Percentiles rank a stretch among this genome's conserved stretches.
Evolutionary conservation across 2,797 vertebrate genomes (phyloP).

Genomic region (Falco columbarius): DNA sequence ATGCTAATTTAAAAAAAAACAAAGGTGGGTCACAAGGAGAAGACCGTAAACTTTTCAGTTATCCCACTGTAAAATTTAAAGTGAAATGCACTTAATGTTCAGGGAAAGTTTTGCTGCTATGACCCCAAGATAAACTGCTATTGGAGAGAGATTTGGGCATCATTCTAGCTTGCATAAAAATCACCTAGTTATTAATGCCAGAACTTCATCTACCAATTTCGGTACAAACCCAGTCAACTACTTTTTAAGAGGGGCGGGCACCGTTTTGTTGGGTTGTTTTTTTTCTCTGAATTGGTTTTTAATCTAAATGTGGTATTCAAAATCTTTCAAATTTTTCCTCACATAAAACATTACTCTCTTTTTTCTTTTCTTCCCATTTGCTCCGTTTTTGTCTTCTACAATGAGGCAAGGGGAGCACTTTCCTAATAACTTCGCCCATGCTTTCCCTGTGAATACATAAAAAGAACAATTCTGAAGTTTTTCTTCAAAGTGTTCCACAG

Average conservation of each 20-base stretch:
- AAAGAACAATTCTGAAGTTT: not conserved
- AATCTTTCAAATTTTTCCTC: not conserved
- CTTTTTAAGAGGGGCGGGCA: not conserved
- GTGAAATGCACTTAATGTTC: not conserved
- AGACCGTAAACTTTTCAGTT: not conserved
- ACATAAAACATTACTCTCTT: not conserved
- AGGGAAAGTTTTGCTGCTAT: not conserved
- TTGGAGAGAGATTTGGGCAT: not conserved
- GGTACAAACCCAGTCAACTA: not conserved
- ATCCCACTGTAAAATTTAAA: not conserved
- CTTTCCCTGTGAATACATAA: not conserved
- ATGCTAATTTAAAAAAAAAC: not conserved
- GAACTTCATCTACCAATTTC: not conserved
- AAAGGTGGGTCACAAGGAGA: not conserved
- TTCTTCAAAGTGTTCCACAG: not conserved
- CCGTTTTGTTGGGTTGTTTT: not conserved
- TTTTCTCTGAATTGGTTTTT: not conserved
- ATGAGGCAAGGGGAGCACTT: not conserved
- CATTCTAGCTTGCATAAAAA: not conserved
- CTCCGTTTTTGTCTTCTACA: not conserved
- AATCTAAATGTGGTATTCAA: not conserved
- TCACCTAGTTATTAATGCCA: not conserved
- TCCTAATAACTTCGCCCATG: not conserved
- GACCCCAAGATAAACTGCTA: not conserved
- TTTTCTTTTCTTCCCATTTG: not conserved